These are phyloP conservation scores for Camelus dromedarius DNA, from an alignment of 2,113 vertebrate species.

Conservation along the genomic window DNA sequence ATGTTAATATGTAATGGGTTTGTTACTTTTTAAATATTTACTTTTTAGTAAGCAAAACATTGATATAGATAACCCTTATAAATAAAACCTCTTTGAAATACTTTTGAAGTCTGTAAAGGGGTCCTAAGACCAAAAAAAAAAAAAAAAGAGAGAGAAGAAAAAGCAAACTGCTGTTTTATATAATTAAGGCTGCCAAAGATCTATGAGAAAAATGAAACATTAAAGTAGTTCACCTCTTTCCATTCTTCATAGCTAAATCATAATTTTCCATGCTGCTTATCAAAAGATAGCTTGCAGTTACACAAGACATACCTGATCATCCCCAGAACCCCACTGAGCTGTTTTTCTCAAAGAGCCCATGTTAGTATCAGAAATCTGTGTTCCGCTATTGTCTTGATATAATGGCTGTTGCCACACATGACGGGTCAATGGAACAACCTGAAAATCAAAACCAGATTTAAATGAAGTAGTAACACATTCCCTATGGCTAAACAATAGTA, in stretches of 20 bases:
- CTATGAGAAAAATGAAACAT: slow-evolving; percentile 15
- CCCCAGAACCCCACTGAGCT: not conserved
- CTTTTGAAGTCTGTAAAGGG: slow-evolving; percentile 5
- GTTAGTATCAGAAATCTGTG: not conserved
- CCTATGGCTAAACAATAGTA: slow-evolving; percentile 8
- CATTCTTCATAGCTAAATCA: slow-evolving; percentile 9
- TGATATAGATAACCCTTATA: slow-evolving; percentile 13
- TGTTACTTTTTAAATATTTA: slow-evolving; percentile 39
- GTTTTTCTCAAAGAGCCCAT: not conserved
- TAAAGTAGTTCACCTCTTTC: not conserved
- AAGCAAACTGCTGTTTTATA: not conserved
- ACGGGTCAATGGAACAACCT: slow-evolving; percentile 53
- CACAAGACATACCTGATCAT: slow-evolving; percentile 58
- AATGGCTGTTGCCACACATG: slow-evolving; percentile 38
- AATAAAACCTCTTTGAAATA: not conserved
- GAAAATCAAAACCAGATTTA: slow-evolving; percentile 55
- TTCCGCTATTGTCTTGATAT: not conserved
- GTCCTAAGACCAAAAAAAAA: not conserved
- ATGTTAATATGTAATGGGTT: not conserved
- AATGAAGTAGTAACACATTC: not conserved
- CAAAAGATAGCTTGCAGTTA: slow-evolving; percentile 26
- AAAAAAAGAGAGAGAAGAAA: not conserved
- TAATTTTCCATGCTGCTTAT: slow-evolving; percentile 24
- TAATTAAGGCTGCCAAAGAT: not conserved
- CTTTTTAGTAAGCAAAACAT: slow-evolving; percentile 23